Conservation (phyloP, 2,888 invertebrate species). For the Alviniconcha strummeri region DNA sequence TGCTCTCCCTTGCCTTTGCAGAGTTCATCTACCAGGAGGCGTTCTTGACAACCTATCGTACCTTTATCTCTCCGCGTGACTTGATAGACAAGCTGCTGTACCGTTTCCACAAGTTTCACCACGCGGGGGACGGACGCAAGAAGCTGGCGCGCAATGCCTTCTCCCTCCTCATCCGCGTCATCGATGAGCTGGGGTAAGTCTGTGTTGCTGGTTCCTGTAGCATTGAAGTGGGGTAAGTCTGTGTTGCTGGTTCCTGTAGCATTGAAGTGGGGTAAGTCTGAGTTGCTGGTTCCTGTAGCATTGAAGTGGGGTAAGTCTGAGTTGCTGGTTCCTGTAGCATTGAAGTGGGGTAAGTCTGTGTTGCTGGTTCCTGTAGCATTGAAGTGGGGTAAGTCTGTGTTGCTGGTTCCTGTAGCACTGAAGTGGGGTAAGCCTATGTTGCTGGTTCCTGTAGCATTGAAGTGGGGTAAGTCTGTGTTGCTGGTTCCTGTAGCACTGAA, state of each 20-base stretch:
- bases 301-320: too few relatives aligned
- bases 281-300: too few relatives aligned
- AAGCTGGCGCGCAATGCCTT: slow-evolving; percentile 90
- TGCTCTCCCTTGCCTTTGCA: slow-evolving; percentile 72
- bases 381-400: background rate
- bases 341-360: background rate
- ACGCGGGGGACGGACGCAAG: slow-evolving; percentile 73
- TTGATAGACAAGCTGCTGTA: slow-evolving; percentile 90
- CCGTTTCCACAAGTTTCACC: slow-evolving; percentile 85
- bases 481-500: too few relatives aligned
- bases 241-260: too few relatives aligned
- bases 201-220: too few relatives aligned
- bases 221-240: too few relatives aligned
- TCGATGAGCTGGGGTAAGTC: slow-evolving; percentile 95
- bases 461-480: too few relatives aligned
- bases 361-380: background rate
- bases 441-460: too few relatives aligned
- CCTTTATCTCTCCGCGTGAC: slow-evolving; percentile 91
- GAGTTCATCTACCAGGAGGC: slow-evolving; percentile 97
- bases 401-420: too few relatives aligned
- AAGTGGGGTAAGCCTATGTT: too few relatives aligned
- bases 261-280: too few relatives aligned
- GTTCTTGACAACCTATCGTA: slow-evolving; percentile 97
- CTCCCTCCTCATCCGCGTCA: slow-evolving; percentile 93
- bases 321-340: too few relatives aligned